A percentile compares a stretch with the other conserved stretches of the same genome.
Evolutionary conservation across 2,113 vertebrate genomes (phyloP).

Genomic region (Ammodytes marinus): DNA sequence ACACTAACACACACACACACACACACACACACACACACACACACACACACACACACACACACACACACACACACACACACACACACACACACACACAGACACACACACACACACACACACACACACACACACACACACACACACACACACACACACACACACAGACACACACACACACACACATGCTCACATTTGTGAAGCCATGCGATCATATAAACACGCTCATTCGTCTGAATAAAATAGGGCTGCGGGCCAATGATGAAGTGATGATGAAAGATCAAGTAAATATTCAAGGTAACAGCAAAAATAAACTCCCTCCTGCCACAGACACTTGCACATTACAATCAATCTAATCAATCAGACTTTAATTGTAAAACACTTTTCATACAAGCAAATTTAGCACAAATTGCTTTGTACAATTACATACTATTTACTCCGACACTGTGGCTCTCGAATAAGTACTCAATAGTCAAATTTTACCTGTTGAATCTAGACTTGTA

Average conservation of each 20-base stretch:
- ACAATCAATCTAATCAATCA: too few species aligned
- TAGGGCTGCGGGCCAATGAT: slow-evolving; percentile 51
- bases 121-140: background rate
- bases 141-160: slow-evolving; percentile 14
- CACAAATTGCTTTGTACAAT: background rate
- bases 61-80: slow-evolving; percentile 25
- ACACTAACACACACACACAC: background rate
- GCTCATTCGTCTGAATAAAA: background rate
- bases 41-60: slow-evolving; percentile 13
- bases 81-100: background rate
- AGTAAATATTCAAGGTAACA: slow-evolving; percentile 16
- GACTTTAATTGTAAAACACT: too few species aligned
- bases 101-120: slow-evolving; percentile 4
- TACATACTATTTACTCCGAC: background rate
- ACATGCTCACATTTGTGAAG: background rate
- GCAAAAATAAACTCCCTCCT: too few species aligned
- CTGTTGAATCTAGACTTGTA: background rate
- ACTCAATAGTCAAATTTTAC: background rate
- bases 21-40: slow-evolving; percentile 11
- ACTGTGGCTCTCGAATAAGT: background rate
- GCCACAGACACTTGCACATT: background rate
- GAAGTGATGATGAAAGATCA: slow-evolving; percentile 44
- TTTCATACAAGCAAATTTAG: too few species aligned
- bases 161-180: slow-evolving; percentile 37
- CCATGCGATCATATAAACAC: slow-evolving; percentile 1